Evolutionary conservation across 2,888 invertebrate genomes (phyloP), one percentile per base, ranked within the genome.

Genomic region (Sinopyrophorus schimmeli): DNA sequence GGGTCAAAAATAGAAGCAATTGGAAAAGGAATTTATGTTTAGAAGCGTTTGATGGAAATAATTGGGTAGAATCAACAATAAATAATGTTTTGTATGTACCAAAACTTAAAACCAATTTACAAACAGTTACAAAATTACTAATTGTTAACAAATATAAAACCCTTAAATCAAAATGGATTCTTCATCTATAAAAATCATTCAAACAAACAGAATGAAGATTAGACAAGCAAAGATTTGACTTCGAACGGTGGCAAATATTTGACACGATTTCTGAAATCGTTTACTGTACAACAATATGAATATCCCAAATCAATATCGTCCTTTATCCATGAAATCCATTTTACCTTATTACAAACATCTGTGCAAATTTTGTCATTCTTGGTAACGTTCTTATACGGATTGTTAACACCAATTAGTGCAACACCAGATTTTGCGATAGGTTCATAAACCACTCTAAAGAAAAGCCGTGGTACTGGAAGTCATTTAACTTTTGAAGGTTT

Each of bases 351-450:
- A 64, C 83, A 83, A 54, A 82, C 70, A 43, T 80, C 75, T 16
- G 62, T 42, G 24, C 70, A 70, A 46, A 69, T 53, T 12, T 63
- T 35, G 34, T 63, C 58, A 14, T 55, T 46, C 1, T 42, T 41
- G 4, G 53, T 37, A 31, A 63, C 44, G 21, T 58, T 58, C 6
- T 66, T 47, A 49, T 72, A 68, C 0, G 84, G 84, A 63, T 85
- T 83, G 70, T 85, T 85, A 43, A 82, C 76, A 27, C 80, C 77
- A 3, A 85, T 63, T 58, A 84, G 79, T 1, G 79, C 84, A 1
- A 81, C 75, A 1, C 81, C 84, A 2, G 75, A 64, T 5, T 75
- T 71, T 1, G 67, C 71, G 0, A 60, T 60, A 1, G 76, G 71
- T 46, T 84, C 80, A 60, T 81, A 79, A 0, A 79, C 75, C 2